Percentiles rank a stretch among this genome's conserved stretches.
Evolutionary conservation across 2,113 vertebrate genomes (phyloP).

Genomic region (Otis tarda): DNA sequence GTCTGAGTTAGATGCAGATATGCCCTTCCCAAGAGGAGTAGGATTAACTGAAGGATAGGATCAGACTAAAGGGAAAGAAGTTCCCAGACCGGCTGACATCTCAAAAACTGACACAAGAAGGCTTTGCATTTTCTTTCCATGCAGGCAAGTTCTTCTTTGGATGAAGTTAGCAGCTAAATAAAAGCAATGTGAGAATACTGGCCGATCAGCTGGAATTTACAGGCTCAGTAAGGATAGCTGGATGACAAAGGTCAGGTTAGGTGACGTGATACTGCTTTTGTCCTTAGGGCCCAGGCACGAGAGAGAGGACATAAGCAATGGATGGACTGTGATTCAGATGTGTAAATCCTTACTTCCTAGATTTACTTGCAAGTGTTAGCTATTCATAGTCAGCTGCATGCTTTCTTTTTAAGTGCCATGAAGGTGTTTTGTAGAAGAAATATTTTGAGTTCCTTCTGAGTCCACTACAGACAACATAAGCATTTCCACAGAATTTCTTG

Average conservation of each 20-base stretch:
- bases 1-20: background rate
- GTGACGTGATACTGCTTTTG: background rate
- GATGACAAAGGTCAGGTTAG: background rate
- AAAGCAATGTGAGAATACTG: background rate
- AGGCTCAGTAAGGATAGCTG: background rate
- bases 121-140: background rate
- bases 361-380: background rate
- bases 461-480: background rate
- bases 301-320: background rate
- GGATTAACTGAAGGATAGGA: background rate
- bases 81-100: background rate
- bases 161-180: background rate
- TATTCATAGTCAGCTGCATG: background rate
- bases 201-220: background rate
- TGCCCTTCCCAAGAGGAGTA: rapidly evolving
- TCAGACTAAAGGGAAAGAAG: background rate
- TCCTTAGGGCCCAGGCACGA: background rate
- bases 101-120: background rate
- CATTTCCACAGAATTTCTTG: background rate
- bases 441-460: background rate
- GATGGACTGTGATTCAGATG: background rate
- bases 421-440: background rate
- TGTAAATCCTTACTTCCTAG: background rate
- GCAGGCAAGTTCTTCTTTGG: background rate
- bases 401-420: background rate